A percentile compares a stretch with the other conserved stretches of the same genome.
Evolutionary conservation across 2,888 invertebrate species (phyloP).

Genomic region (Melolontha melolontha): DNA sequence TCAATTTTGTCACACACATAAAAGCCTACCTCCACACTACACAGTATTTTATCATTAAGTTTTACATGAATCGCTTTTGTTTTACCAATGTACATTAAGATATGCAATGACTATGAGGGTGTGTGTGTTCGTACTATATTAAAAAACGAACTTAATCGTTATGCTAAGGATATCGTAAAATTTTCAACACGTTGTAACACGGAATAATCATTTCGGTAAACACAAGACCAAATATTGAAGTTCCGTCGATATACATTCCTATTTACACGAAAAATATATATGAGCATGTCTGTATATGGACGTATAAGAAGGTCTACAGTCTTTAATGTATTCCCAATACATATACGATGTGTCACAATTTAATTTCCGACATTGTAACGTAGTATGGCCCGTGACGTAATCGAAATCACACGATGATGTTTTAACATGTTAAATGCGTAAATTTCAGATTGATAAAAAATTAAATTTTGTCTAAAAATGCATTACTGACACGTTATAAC

Average conservation of each 20-base stretch:
- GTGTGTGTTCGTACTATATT: slow-evolving; percentile 18
- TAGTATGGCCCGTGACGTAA: too few relatives aligned
- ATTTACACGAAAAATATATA: slow-evolving; percentile 34
- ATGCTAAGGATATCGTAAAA: slow-evolving; percentile 34
- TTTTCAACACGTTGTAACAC: slow-evolving; percentile 34
- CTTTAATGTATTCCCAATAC: too few relatives aligned
- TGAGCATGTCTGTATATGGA: neutral
- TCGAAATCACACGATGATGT: too few relatives aligned
- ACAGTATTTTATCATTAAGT: too few relatives aligned
- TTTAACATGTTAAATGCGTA: too few relatives aligned
- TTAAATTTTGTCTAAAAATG: too few relatives aligned
- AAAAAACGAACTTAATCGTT: slow-evolving; percentile 21
- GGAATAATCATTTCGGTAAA: slow-evolving; percentile 36
- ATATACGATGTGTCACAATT: too few relatives aligned
- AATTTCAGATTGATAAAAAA: too few relatives aligned
- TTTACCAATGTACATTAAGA: slow-evolving; percentile 13
- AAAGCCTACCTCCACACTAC: too few relatives aligned
- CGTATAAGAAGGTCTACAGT: neutral
- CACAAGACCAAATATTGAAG: slow-evolving; percentile 35
- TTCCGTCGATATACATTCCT: slow-evolving; percentile 17
- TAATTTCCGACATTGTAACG: too few relatives aligned
- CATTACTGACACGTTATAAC: too few relatives aligned
- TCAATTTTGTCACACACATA: too few relatives aligned
- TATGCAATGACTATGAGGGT: neutral
- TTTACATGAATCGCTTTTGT: neutral